These are phyloP conservation scores for Lepidostoma basale DNA, from an alignment of 1,140 invertebrate genomes.

Conservation along the genomic window DNA sequence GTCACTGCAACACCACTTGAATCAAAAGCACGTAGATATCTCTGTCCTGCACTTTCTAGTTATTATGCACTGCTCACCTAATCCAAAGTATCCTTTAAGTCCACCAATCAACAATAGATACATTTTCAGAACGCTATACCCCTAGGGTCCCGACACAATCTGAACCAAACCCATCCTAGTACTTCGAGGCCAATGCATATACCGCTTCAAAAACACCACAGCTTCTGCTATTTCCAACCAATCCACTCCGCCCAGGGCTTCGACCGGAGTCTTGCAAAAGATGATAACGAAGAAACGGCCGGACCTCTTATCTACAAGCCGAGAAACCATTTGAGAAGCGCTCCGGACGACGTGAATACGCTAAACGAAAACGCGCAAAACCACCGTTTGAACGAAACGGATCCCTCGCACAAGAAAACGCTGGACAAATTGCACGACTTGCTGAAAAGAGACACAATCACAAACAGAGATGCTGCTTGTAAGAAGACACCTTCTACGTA, in stretches of 20 bases:
- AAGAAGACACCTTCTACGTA: conserved; percentile 46
- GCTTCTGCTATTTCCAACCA: conserved; percentile 70
- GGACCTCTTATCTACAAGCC: conserved; percentile 56
- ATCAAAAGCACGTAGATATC: too few relatives aligned
- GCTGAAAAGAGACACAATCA: conserved; percentile 57
- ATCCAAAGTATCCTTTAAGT: too few relatives aligned
- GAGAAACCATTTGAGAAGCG: too few relatives aligned
- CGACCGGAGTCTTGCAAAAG: conserved; percentile 49
- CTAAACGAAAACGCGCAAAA: too few relatives aligned
- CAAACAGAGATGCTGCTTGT: conserved; percentile 52
- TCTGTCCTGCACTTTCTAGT: too few relatives aligned
- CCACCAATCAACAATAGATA: too few relatives aligned
- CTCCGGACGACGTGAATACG: too few relatives aligned
- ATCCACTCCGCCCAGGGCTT: conserved; percentile 48
- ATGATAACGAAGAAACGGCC: conserved; percentile 47
- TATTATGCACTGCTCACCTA: too few relatives aligned
- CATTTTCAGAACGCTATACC: conserved; percentile 61
- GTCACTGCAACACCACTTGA: too few relatives aligned
- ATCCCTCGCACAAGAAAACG: conserved; percentile 59
- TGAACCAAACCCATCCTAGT: conserved; percentile 49
- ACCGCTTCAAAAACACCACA: conserved; percentile 71
- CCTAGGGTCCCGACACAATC: conserved; percentile 53
- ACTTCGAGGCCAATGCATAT: conserved; percentile 64
- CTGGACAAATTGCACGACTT: conserved; percentile 59
- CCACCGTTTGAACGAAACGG: conserved; percentile 55